A percentile compares a stretch with the other conserved stretches of the same genome.
These are phyloP conservation scores for Mactromeris polynyma DNA, from an alignment of 2,888 invertebrate genomes.

Conservation along the genomic window DNA sequence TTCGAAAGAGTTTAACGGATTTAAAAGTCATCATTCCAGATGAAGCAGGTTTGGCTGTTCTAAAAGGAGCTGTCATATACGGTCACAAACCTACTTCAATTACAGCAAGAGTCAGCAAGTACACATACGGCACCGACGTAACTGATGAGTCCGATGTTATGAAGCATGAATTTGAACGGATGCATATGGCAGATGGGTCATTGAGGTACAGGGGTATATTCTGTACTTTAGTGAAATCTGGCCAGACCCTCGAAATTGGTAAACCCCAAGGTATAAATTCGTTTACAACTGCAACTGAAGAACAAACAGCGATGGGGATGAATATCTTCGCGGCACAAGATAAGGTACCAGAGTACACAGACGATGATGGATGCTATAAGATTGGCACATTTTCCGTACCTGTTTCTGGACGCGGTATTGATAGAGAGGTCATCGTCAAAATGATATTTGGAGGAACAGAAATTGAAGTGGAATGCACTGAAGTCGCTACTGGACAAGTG, in stretches of 20 bases:
- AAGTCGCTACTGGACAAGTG: constrained; percentile 42
- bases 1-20: not conserved
- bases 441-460: constrained; percentile 71
- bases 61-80: constrained; percentile 48
- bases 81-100: constrained; percentile 41
- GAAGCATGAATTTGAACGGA: constrained; percentile 43
- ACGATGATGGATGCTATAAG: constrained; percentile 52
- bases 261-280: constrained; percentile 46
- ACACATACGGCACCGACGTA: constrained; percentile 5
- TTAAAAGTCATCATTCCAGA: constrained; percentile 30
- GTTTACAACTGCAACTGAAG: constrained; percentile 24
- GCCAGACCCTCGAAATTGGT: constrained; percentile 53
- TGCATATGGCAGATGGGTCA: constrained; percentile 42
- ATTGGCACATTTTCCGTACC: constrained; percentile 59
- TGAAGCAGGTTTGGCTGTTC: constrained; percentile 43
- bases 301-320: constrained; percentile 49
- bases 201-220: constrained; percentile 55
- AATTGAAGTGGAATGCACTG: constrained; percentile 52
- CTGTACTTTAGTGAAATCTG: constrained; percentile 51
- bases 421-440: constrained; percentile 48
- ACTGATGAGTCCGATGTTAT: not conserved
- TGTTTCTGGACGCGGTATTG: constrained; percentile 53
- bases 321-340: constrained; percentile 45
- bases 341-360: constrained; percentile 50
- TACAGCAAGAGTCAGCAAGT: constrained; percentile 43